These are phyloP conservation scores for Pluvianellus socialis DNA, from an alignment of 2,113 vertebrate species.

Conservation along the genomic window DNA sequence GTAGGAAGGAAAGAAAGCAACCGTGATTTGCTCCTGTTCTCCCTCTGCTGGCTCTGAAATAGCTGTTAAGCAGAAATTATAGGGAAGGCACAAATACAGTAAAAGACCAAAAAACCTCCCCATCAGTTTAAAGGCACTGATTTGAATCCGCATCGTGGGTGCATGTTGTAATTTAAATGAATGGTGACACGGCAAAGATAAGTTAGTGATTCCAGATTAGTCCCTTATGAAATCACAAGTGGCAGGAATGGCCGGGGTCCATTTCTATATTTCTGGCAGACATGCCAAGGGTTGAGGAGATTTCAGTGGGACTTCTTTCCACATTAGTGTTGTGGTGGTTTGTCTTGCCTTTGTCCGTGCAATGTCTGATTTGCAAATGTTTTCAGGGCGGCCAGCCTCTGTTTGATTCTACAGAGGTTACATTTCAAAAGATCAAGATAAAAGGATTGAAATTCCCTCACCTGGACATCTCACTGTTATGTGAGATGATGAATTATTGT, in stretches of 20 bases:
- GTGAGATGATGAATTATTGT: neutral
- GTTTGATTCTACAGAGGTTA: neutral
- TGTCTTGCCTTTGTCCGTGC: neutral
- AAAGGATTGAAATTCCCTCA: neutral
- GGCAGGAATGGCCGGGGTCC: neutral
- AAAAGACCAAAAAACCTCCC: neutral
- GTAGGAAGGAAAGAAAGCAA: neutral
- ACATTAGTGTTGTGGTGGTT: neutral
- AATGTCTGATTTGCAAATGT: neutral
- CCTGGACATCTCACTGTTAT: neutral
- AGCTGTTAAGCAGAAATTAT: neutral
- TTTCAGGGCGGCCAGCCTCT: neutral
- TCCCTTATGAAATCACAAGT: neutral
- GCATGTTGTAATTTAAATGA: neutral
- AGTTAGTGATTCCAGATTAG: neutral
- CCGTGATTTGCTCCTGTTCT: neutral
- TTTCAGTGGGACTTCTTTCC: neutral
- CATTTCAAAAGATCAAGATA: neutral
- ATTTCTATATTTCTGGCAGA: neutral
- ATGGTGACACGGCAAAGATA: neutral
- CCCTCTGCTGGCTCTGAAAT: neutral
- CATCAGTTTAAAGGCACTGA: neutral
- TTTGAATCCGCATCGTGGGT: neutral
- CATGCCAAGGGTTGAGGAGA: neutral
- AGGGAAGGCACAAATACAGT: neutral